Evolutionary conservation across 2,797 vertebrate species (phyloP).

Genomic region (Notolepis coatsorum): DNA sequence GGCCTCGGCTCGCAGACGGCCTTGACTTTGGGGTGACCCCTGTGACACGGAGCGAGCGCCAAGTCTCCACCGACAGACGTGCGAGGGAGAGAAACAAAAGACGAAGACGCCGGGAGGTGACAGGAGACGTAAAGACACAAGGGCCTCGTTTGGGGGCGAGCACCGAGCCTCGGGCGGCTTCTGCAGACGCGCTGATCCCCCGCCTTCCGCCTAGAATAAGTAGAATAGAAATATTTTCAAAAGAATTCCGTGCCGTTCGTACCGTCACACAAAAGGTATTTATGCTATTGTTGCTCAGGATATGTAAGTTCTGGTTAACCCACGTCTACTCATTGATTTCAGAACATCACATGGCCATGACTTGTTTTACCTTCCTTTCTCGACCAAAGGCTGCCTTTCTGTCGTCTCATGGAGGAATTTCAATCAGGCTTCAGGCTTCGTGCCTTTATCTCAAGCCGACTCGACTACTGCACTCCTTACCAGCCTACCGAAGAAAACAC

Average conservation of each 20-base stretch:
- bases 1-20: slow-evolving; percentile 57
- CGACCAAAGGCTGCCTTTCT: too few relatives aligned
- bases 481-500: too few relatives aligned
- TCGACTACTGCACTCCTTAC: too few relatives aligned
- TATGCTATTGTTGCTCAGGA: not conserved
- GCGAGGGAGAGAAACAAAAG: too few relatives aligned
- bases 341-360: too few relatives aligned
- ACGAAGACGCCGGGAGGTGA: slow-evolving; percentile 21
- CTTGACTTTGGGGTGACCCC: slow-evolving; percentile 55
- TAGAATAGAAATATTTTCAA: not conserved
- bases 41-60: slow-evolving; percentile 36
- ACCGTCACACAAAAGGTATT: not conserved
- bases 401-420: too few relatives aligned
- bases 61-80: slow-evolving; percentile 36
- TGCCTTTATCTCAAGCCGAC: too few relatives aligned
- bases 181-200: not conserved
- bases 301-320: too few relatives aligned
- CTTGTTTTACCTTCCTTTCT: too few relatives aligned
- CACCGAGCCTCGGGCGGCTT: not conserved
- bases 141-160: slow-evolving; percentile 15
- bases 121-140: not conserved
- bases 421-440: too few relatives aligned
- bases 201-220: not conserved
- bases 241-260: not conserved
- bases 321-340: too few relatives aligned